Conservation (phyloP, 2,888 invertebrate species). For the Rhingia rostrata region DNA sequence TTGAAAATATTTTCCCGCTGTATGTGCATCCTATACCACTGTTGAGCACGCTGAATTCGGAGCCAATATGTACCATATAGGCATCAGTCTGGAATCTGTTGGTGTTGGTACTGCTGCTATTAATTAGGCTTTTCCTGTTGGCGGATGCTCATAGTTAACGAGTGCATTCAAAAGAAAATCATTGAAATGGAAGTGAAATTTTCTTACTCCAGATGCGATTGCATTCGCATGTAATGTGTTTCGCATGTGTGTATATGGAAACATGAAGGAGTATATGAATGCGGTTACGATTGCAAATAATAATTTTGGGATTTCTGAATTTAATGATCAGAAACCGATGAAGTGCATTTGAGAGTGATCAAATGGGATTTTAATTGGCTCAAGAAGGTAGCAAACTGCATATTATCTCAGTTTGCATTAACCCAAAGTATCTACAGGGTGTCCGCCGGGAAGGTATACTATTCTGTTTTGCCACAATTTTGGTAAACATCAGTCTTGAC, state of each 20-base stretch:
- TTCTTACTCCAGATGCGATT: not conserved
- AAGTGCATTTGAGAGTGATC: slow-evolving; percentile 22
- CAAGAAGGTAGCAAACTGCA: too few relatives aligned
- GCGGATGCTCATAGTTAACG: slow-evolving; percentile 29
- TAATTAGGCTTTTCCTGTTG: slow-evolving; percentile 31
- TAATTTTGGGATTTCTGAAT: slow-evolving; percentile 28
- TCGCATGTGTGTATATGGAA: too few relatives aligned
- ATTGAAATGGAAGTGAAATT: slow-evolving; percentile 38
- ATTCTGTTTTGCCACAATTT: too few relatives aligned
- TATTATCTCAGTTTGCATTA: too few relatives aligned
- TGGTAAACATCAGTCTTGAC: too few relatives aligned
- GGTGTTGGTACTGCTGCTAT: not conserved
- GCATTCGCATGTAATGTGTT: not conserved
- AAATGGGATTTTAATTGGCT: slow-evolving; percentile 34
- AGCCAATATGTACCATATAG: too few relatives aligned
- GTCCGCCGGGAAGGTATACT: too few relatives aligned
- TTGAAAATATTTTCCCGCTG: too few relatives aligned
- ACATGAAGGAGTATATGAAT: not conserved
- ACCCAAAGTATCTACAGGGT: too few relatives aligned
- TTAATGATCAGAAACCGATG: slow-evolving; percentile 27
- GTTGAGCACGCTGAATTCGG: too few relatives aligned
- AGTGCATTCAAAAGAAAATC: slow-evolving; percentile 42
- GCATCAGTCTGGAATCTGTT: not conserved
- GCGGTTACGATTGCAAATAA: slow-evolving; percentile 12
- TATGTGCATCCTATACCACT: too few relatives aligned